Evolutionary conservation across 2,797 vertebrate genomes (phyloP).

Genomic region (Alosa sapidissima): DNA sequence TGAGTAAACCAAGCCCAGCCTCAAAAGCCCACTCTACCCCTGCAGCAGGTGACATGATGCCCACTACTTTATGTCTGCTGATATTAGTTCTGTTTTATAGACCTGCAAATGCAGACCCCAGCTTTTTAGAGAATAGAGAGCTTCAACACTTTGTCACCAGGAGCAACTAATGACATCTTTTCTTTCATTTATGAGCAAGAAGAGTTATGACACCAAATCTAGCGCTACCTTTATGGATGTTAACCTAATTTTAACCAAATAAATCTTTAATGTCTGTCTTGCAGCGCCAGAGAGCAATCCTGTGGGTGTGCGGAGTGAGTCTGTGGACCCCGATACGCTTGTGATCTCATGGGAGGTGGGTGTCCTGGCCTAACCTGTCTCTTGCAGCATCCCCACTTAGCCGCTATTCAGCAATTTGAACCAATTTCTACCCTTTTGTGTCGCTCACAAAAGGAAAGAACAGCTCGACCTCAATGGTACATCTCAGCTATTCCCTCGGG

Average conservation of each 20-base stretch:
- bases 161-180: not conserved
- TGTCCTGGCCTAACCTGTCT: not conserved
- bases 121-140: not conserved
- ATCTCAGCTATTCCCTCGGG: not conserved
- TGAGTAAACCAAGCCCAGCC: conserved; percentile 75
- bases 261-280: not conserved
- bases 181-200: not conserved
- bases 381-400: not conserved
- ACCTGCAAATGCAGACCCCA: not conserved
- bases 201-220: not conserved
- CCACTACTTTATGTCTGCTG: not conserved
- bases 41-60: conserved; percentile 72
- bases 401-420: not conserved
- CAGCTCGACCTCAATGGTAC: not conserved
- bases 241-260: not conserved
- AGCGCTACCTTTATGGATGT: not conserved
- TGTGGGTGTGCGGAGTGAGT: conserved; percentile 80
- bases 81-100: not conserved
- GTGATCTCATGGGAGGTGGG: conserved; percentile 85
- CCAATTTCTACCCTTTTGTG: not conserved
- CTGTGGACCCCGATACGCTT: conserved; percentile 76
- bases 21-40: conserved; percentile 73
- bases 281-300: conserved; percentile 84
- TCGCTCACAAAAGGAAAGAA: not conserved
- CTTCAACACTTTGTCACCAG: not conserved